Evolutionary conservation across 2,888 invertebrate genomes (phyloP).

Genomic region (Pseudanteris insignis): DNA sequence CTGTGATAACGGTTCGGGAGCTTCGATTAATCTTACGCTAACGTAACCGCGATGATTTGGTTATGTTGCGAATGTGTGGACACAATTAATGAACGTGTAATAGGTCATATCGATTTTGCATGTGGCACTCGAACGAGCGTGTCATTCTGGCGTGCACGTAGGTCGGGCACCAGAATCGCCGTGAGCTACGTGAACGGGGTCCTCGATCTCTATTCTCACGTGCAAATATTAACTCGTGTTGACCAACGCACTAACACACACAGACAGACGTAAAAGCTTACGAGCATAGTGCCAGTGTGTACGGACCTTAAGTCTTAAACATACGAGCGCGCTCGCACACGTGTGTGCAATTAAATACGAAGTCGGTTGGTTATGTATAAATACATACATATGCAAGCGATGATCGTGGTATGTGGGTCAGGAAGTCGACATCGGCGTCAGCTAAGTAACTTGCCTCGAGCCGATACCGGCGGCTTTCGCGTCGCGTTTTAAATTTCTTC

Average conservation of each 20-base stretch:
- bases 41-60: too few species aligned
- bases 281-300: too few species aligned
- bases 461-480: constrained; percentile 41
- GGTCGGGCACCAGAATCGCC: constrained; percentile 37
- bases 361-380: background rate
- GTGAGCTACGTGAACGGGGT: constrained; percentile 46
- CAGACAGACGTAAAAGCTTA: too few species aligned
- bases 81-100: constrained; percentile 23
- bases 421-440: constrained; percentile 57
- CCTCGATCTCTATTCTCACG: constrained; percentile 15
- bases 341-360: background rate
- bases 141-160: constrained; percentile 27
- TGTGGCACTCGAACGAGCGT: constrained; percentile 17
- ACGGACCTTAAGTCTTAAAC: constrained; percentile 3
- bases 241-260: too few species aligned
- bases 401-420: constrained; percentile 62
- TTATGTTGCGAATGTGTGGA: too few species aligned
- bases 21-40: too few species aligned
- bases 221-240: too few species aligned
- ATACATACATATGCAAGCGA: constrained; percentile 45
- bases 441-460: constrained; percentile 52
- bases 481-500: constrained; percentile 44
- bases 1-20: too few species aligned
- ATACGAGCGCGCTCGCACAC: constrained; percentile 3
- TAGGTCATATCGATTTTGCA: constrained; percentile 22